Base-by-base conservation (phyloP, 1,140 invertebrate species). In the Scaptodrosophila lebanonensis region DNA sequence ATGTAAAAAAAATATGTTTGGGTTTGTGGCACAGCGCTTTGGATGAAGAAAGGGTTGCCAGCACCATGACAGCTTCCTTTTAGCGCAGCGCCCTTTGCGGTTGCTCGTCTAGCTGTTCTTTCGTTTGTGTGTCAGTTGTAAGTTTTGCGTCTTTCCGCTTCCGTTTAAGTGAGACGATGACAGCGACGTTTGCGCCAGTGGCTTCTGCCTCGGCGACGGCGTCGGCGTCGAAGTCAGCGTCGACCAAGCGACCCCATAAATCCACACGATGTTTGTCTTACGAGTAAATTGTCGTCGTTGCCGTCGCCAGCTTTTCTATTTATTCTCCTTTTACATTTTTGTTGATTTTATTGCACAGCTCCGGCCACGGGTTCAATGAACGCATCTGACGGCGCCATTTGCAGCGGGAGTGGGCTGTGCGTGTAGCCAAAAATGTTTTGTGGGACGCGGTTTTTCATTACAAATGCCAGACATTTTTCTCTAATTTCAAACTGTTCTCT, bases 331-430 rank as follows among this genome's bases (percentile, higher is more conserved):
- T 56, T 56, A 67, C 36, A 50, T 54, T 42, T 66, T 38, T 62
- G 58, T 57, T 62, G 64, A 72, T 79, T 77, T 77, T 77, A 77
- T 73, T 77, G 68, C 73, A 77, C 61, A 63, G 58, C 75, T 45
- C 35, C 64, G 64, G 54, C 3, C 3, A 25, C 22, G 22, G 79
- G 73, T 77, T 77, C 73, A 77, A 77, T 79, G 73, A 79, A 77
- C 73, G 73, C 73, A 77, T 77, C 79, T 79, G 68, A 56, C 64
- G 68, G 75, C 72, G 73, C 72, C 72, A 72, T 79, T 72, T 79
- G 68, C 63, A 58, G 57, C 70, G 47, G 49, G 12, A 42, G 45
- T n/a, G n/a, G n/a, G n/a, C n/a, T n/a, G n/a, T n/a, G n/a, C n/a
- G n/a, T n/a, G n/a, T n/a, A n/a, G n/a, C n/a, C n/a, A n/a, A n/a